A percentile compares a stretch with the other conserved stretches of the same genome.
phyloP scores from a whole-genome alignment of 1,140 invertebrate genomes.

The Caenorhabditis elegans region DNA sequence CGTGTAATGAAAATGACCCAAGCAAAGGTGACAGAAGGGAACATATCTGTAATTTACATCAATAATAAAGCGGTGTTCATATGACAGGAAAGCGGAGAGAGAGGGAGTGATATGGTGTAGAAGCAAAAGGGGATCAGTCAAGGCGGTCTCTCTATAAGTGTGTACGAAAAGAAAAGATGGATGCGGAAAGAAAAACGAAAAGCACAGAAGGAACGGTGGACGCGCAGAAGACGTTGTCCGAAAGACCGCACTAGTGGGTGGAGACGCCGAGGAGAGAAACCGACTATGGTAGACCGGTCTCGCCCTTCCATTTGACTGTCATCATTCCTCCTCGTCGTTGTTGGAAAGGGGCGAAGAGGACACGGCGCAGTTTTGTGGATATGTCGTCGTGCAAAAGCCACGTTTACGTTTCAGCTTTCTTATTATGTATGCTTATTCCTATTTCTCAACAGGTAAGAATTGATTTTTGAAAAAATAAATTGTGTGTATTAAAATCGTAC shows the following conservation, averaged over 20 bases:
- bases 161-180: conserved; percentile 13
- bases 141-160: background rate
- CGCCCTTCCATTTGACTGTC: conserved; percentile 17
- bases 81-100: background rate
- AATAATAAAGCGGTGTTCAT: conserved; percentile 7
- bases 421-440: background rate
- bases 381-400: conserved; percentile 20
- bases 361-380: background rate
- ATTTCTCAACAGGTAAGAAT: background rate
- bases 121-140: background rate
- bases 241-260: background rate
- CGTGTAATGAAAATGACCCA: background rate
- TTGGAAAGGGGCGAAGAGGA: background rate
- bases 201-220: background rate
- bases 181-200: background rate
- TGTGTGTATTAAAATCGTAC: too few relatives aligned
- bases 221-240: background rate
- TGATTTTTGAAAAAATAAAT: background rate
- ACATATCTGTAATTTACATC: background rate
- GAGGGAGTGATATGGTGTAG: background rate
- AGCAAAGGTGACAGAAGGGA: background rate
- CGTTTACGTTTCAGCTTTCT: background rate
- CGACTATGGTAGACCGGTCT: conserved; percentile 28
- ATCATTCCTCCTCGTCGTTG: conserved; percentile 19
- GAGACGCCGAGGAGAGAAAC: conserved; percentile 14